Conservation (phyloP, 2,113 vertebrate genomes). For the Mohoua ochrocephala region DNA sequence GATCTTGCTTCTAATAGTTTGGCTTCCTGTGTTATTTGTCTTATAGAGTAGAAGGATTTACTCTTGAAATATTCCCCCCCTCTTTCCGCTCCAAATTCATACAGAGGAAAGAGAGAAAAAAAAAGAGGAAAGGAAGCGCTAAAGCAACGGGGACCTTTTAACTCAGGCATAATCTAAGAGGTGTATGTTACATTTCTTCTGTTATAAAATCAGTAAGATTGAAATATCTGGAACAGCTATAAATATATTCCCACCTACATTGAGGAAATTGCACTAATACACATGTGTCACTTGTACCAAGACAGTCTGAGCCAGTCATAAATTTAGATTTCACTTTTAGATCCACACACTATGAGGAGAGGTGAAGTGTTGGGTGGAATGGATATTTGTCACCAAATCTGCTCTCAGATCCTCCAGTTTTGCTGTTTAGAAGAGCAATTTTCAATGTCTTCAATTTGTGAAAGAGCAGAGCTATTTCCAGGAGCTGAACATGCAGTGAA, state of each 20-base stretch:
- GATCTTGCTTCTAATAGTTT: not conserved
- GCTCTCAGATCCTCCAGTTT: not conserved
- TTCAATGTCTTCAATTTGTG: not conserved
- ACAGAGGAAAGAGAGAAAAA: not conserved
- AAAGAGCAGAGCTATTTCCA: not conserved
- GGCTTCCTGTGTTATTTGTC: not conserved
- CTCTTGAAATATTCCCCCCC: not conserved
- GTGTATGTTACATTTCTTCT: not conserved
- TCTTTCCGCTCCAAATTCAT: not conserved
- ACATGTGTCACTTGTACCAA: not conserved
- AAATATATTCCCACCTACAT: not conserved
- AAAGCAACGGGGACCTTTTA: not conserved
- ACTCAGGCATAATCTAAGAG: not conserved
- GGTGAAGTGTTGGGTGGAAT: not conserved
- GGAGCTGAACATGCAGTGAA: not conserved
- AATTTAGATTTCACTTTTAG: slow-evolving; percentile 6
- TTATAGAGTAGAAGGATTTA: not conserved
- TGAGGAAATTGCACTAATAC: not conserved
- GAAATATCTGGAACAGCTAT: not conserved
- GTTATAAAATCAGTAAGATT: not conserved
- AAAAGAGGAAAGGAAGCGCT: not conserved
- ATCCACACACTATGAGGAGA: not conserved
- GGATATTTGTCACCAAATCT: not conserved
- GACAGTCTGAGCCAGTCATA: not conserved
- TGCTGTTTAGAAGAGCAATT: not conserved